Conservation (phyloP, 2,888 invertebrate species). For the Eulithis prunata region DNA sequence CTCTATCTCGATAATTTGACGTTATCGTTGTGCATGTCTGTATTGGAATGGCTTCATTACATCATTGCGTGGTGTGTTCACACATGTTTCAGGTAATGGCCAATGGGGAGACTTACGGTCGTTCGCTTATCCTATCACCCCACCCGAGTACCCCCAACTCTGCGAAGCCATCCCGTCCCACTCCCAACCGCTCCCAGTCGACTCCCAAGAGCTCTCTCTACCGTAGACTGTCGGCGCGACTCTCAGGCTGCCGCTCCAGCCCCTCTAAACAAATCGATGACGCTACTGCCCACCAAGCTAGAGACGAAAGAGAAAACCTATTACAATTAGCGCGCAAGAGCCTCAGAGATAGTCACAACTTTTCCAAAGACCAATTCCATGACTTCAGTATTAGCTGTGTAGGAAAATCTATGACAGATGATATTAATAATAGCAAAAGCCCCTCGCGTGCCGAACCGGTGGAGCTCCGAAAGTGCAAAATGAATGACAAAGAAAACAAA, state of each 20-base stretch:
- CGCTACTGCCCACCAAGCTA: constrained; percentile 45
- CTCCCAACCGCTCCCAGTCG: constrained; percentile 73
- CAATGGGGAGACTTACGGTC: constrained; percentile 87
- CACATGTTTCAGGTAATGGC: constrained; percentile 89
- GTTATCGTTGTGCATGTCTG: constrained; percentile 79
- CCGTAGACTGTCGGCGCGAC: constrained; percentile 77
- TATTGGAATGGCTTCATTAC: constrained; percentile 84
- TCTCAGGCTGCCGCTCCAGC: constrained; percentile 70
- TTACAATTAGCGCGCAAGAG: constrained; percentile 64
- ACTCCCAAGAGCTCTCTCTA: constrained; percentile 79
- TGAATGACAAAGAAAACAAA: constrained; percentile 73
- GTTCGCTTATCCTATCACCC: constrained; percentile 85
- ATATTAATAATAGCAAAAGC: constrained; percentile 55
- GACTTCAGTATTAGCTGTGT: constrained; percentile 67
- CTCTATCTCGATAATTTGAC: constrained; percentile 61
- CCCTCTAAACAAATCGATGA: constrained; percentile 54
- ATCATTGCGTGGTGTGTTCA: constrained; percentile 85
- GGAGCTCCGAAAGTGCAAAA: constrained; percentile 62
- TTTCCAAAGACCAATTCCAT: constrained; percentile 58
- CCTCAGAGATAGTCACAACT: constrained; percentile 62
- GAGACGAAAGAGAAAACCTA: constrained; percentile 64
- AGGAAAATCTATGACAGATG: constrained; percentile 66
- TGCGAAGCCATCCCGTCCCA: constrained; percentile 66
- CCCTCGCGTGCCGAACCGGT: constrained; percentile 54
- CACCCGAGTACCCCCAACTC: constrained; percentile 72